These are phyloP conservation scores for Gadus chalcogrammus DNA, from an alignment of 2,113 vertebrate genomes.

Conservation along the genomic window DNA sequence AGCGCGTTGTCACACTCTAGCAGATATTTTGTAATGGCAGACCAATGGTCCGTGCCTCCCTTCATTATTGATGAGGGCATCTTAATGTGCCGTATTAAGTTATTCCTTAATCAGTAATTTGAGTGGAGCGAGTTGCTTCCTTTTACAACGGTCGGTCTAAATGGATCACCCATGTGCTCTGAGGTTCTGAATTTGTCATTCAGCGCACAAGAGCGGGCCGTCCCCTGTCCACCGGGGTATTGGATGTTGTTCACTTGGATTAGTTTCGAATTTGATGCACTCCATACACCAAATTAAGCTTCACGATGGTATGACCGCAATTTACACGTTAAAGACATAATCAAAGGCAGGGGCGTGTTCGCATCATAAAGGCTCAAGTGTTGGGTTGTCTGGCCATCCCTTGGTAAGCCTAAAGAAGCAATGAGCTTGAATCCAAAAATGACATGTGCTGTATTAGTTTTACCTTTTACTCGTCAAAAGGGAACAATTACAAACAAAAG, in stretches of 20 bases:
- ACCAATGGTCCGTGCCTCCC: neutral
- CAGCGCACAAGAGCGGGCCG: neutral
- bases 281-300: too few relatives aligned
- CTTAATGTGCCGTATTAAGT: slow-evolving; percentile 18
- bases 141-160: slow-evolving; percentile 18
- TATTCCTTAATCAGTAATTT: slow-evolving; percentile 26
- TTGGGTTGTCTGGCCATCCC: too few relatives aligned
- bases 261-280: too few relatives aligned
- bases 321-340: too few relatives aligned
- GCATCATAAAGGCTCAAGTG: neutral
- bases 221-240: too few relatives aligned
- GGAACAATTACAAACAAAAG: too few relatives aligned
- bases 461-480: too few relatives aligned
- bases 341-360: neutral
- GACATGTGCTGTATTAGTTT: too few relatives aligned
- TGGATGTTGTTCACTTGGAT: too few relatives aligned
- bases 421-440: too few relatives aligned
- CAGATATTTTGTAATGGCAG: slow-evolving; percentile 7
- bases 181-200: neutral
- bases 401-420: too few relatives aligned
- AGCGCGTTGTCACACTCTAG: neutral
- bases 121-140: slow-evolving; percentile 21
- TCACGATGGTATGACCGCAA: too few relatives aligned
- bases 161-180: slow-evolving; percentile 2
- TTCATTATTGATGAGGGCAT: slow-evolving; percentile 29